A percentile compares a stretch with the other conserved stretches of the same genome.
Evolutionary conservation across 2,888 invertebrate species (phyloP).

Genomic region (Sicus ferrugineus): DNA sequence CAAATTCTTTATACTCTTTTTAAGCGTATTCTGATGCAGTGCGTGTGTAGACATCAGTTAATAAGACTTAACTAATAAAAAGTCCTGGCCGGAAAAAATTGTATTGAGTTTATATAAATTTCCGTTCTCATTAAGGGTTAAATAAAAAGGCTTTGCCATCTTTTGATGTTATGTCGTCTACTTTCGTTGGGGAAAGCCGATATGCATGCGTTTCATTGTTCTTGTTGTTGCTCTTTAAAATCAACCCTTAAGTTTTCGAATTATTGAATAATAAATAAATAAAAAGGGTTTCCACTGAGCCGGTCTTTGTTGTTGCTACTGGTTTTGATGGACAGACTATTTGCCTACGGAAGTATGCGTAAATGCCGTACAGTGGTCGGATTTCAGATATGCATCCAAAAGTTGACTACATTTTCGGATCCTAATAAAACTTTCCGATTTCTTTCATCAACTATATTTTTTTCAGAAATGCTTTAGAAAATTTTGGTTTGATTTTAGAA

Average conservation of each 20-base stretch:
- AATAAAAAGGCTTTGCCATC: not conserved
- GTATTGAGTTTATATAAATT: not conserved
- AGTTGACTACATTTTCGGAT: too few relatives aligned
- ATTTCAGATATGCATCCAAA: too few relatives aligned
- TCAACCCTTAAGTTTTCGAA: slow-evolving; percentile 26
- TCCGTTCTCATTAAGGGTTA: slow-evolving; percentile 24
- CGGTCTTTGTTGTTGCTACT: not conserved
- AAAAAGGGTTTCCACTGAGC: slow-evolving; percentile 15
- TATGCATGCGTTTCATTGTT: slow-evolving; percentile 18
- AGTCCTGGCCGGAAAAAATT: not conserved
- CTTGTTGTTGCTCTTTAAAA: slow-evolving; percentile 9
- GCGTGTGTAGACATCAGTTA: not conserved
- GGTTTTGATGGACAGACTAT: slow-evolving; percentile 1
- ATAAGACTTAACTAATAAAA: not conserved
- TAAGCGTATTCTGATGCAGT: not conserved
- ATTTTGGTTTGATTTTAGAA: too few relatives aligned
- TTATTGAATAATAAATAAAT: slow-evolving; percentile 29
- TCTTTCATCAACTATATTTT: too few relatives aligned
- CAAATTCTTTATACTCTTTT: not conserved
- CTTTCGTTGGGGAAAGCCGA: slow-evolving; percentile 18
- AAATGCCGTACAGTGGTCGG: too few relatives aligned
- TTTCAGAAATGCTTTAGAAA: too few relatives aligned
- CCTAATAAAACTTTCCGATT: too few relatives aligned
- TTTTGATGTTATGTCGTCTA: not conserved
- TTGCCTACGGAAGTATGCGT: not conserved